These are phyloP conservation scores for Celastrina argiolus DNA, from an alignment of 2,888 invertebrate species.

Conservation along the genomic window DNA sequence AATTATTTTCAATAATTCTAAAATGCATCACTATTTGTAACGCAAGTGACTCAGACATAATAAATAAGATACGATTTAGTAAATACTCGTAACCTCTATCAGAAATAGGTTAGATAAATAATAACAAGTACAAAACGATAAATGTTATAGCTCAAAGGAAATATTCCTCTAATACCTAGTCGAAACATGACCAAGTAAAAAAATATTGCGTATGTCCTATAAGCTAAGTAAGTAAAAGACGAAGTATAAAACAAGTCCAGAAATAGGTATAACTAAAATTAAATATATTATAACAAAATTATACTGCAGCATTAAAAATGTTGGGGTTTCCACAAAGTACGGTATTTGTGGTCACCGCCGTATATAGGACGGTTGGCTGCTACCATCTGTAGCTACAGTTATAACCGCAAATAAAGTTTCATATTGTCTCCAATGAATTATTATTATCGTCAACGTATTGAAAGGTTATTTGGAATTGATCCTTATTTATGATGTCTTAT, in stretches of 20 bases:
- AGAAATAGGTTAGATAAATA: neutral
- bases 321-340: neutral
- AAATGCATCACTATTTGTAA: neutral
- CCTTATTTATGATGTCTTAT: neutral
- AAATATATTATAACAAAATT: neutral
- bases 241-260: too few relatives aligned
- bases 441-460: conserved; percentile 21
- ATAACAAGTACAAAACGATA: conserved; percentile 1
- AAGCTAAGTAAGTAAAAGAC: too few relatives aligned
- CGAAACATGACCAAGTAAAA: neutral
- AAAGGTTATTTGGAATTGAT: conserved; percentile 11
- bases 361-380: conserved; percentile 9
- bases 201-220: too few relatives aligned
- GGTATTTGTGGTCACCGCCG: conserved; percentile 3
- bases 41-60: neutral
- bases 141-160: neutral
- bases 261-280: neutral
- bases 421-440: conserved; percentile 23
- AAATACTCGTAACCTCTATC: neutral
- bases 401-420: conserved; percentile 16
- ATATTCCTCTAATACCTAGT: neutral
- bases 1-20: neutral
- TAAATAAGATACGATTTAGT: neutral
- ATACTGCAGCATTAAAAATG: too few relatives aligned
- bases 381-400: conserved; percentile 12